These are phyloP conservation scores for Coranthus polyacanthus DNA, from an alignment of 2,797 vertebrate genomes.

Conservation along the genomic window DNA sequence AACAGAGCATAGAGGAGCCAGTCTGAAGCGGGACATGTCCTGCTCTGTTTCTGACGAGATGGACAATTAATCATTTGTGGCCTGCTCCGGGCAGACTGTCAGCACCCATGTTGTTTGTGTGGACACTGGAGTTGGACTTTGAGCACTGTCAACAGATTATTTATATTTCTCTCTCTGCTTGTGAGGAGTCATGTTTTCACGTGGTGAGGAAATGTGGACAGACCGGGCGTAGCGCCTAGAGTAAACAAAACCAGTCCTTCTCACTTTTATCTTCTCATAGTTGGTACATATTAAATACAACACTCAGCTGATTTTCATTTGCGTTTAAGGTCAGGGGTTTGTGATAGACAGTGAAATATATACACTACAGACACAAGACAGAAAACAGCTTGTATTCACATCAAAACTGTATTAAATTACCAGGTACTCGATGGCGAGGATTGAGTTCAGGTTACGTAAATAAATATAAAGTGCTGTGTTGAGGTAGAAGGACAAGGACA, in stretches of 20 bases:
- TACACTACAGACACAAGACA: background rate
- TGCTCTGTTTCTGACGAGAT: slow-evolving; percentile 55
- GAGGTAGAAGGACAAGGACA: too few relatives aligned
- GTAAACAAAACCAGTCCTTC: background rate
- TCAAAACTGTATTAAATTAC: too few relatives aligned
- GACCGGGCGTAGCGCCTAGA: slow-evolving; percentile 2
- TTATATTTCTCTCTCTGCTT: slow-evolving; percentile 57
- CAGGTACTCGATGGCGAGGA: too few relatives aligned
- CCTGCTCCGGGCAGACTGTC: slow-evolving; percentile 67
- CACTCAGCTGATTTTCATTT: background rate
- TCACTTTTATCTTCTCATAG: slow-evolving; percentile 2
- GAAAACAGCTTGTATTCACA: too few relatives aligned
- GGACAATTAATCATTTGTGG: slow-evolving; percentile 79
- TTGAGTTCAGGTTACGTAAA: too few relatives aligned
- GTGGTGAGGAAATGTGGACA: slow-evolving; percentile 48
- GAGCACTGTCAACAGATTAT: slow-evolving; percentile 69
- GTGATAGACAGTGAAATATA: background rate
- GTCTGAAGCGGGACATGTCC: slow-evolving; percentile 51
- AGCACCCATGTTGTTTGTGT: slow-evolving; percentile 78
- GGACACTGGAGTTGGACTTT: slow-evolving; percentile 63
- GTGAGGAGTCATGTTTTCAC: slow-evolving; percentile 56
- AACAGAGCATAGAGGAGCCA: slow-evolving; percentile 16
- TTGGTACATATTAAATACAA: background rate
- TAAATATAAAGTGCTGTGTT: too few relatives aligned
- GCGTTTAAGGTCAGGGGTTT: background rate